A percentile compares a stretch with the other conserved stretches of the same genome.
These are phyloP conservation scores for Fragum sueziense DNA, from an alignment of 2,888 invertebrate genomes.

Conservation along the genomic window DNA sequence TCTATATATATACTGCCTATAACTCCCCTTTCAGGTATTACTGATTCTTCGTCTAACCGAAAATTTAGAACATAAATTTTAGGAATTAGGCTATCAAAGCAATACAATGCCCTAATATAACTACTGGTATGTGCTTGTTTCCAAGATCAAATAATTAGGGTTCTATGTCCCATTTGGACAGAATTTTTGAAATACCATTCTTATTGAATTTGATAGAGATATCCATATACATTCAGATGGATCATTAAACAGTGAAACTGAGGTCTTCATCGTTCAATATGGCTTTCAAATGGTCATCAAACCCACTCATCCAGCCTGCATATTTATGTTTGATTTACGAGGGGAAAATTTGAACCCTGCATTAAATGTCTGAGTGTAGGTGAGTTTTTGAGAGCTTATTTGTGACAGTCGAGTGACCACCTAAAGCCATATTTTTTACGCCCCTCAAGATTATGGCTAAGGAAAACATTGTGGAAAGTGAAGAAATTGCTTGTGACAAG, in stretches of 20 bases:
- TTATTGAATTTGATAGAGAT: neutral
- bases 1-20: too few species aligned
- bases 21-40: too few species aligned
- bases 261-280: neutral
- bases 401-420: constrained; percentile 6
- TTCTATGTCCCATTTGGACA: too few species aligned
- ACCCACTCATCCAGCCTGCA: constrained; percentile 3
- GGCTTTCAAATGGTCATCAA: constrained; percentile 16
- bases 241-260: neutral
- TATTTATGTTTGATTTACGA: constrained; percentile 20
- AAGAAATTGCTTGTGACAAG: too few species aligned
- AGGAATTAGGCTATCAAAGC: too few species aligned
- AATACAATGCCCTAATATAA: too few species aligned
- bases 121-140: too few species aligned
- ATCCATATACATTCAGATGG: neutral
- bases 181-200: neutral
- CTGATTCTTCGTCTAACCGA: too few species aligned
- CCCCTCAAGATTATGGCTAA: too few species aligned
- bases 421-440: neutral
- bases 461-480: too few species aligned
- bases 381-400: constrained; percentile 14
- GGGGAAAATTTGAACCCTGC: constrained; percentile 16
- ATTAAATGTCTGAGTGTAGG: neutral
- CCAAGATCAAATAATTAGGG: too few species aligned
- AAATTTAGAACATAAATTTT: too few species aligned